A percentile compares a stretch with the other conserved stretches of the same genome.
phyloP scores from a whole-genome alignment of 2,113 vertebrate genomes.

The Muntiacus muntjak region DNA sequence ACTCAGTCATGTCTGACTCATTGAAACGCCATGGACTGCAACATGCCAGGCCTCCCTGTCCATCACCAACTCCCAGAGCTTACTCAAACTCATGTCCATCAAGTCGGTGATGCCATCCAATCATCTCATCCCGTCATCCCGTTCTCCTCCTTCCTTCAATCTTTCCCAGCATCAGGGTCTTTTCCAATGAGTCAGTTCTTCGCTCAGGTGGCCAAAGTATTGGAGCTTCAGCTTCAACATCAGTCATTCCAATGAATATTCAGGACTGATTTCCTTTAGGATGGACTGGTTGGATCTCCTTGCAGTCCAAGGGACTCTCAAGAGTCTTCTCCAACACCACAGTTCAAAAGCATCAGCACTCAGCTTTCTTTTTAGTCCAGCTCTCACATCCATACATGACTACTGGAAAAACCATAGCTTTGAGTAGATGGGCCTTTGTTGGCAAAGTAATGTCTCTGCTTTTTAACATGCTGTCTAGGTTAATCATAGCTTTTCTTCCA shows the following conservation, averaged over 20 bases:
- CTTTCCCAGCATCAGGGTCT: not conserved
- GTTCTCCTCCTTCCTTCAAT: not conserved
- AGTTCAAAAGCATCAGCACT: not conserved
- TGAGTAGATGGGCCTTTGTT: not conserved
- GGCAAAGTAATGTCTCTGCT: not conserved
- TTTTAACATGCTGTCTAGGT: not conserved
- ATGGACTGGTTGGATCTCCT: not conserved
- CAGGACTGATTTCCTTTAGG: not conserved
- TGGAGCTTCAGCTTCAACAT: not conserved
- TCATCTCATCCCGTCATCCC: accelerated
- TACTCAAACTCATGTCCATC: not conserved
- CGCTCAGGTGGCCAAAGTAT: not conserved
- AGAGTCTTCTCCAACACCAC: not conserved
- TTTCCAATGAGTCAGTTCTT: not conserved
- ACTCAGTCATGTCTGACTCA: not conserved
- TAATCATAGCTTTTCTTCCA: not conserved
- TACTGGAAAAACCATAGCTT: not conserved
- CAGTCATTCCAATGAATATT: not conserved
- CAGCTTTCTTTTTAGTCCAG: not conserved
- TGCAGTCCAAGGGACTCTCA: not conserved
- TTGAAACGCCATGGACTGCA: not conserved
- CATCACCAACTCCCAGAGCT: not conserved
- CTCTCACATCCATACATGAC: not conserved
- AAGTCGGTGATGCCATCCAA: not conserved
- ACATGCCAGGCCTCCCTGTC: not conserved